A percentile compares a stretch with the other conserved stretches of the same genome.
Conservation (phyloP, 2,113 vertebrate genomes). For the Leptobrachium ailaonicum region DNA sequence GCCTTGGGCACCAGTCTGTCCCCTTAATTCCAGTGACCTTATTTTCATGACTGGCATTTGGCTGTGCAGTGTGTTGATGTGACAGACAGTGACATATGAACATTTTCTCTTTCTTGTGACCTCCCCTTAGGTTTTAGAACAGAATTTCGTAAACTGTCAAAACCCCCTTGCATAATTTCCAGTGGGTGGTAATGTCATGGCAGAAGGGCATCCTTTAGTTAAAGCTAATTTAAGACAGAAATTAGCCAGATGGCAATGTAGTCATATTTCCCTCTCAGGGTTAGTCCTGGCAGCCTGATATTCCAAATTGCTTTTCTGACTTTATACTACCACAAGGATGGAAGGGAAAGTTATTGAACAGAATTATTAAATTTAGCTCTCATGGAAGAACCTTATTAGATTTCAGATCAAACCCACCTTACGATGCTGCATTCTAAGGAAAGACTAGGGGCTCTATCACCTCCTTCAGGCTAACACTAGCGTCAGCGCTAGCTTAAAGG, state of each 20-base stretch:
- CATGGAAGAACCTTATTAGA: neutral
- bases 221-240: conserved; percentile 29
- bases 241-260: conserved; percentile 29
- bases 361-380: neutral
- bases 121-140: conserved; percentile 39
- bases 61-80: conserved; percentile 27
- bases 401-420: too few relatives aligned
- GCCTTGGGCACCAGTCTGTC: neutral
- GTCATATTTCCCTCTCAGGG: conserved; percentile 32
- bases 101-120: conserved; percentile 21
- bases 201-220: conserved; percentile 40
- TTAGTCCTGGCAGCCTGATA: conserved; percentile 1
- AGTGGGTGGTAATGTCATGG: conserved; percentile 26
- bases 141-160: conserved; percentile 20
- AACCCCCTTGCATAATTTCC: conserved; percentile 5
- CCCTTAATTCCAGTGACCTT: neutral
- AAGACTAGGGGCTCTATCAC: too few relatives aligned
- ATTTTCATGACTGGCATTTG: conserved; percentile 16
- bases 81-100: conserved; percentile 38
- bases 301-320: conserved; percentile 6
- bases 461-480: too few relatives aligned
- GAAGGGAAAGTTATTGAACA: too few relatives aligned
- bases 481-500: too few relatives aligned
- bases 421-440: too few relatives aligned
- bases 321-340: neutral